These are phyloP conservation scores for Polypterus senegalus DNA, from an alignment of 2,113 vertebrate genomes.

Conservation along the genomic window DNA sequence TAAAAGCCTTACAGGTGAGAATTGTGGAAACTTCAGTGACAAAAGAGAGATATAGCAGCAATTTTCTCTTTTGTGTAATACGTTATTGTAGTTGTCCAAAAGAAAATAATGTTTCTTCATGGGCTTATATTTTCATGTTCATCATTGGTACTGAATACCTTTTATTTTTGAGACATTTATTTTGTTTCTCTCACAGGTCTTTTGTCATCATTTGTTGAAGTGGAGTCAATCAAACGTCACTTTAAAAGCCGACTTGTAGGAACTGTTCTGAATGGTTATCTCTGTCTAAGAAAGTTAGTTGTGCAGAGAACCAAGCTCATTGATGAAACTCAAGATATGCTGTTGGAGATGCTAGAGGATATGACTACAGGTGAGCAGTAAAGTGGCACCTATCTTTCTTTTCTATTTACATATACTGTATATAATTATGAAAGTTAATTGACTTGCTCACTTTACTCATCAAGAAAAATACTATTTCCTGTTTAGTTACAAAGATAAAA, in stretches of 20 bases:
- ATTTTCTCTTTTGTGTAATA: too few relatives aligned
- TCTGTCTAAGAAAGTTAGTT: slow-evolving; percentile 88
- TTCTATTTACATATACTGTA: too few relatives aligned
- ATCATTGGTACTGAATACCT: neutral
- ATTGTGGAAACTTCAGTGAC: too few relatives aligned
- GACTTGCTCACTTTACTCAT: too few relatives aligned
- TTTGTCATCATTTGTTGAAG: slow-evolving; percentile 92
- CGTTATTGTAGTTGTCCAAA: neutral
- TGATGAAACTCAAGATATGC: slow-evolving; percentile 96
- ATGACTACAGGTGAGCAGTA: slow-evolving; percentile 83
- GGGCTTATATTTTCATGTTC: neutral
- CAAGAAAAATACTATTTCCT: too few relatives aligned
- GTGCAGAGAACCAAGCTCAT: slow-evolving; percentile 97
- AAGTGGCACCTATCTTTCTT: too few relatives aligned
- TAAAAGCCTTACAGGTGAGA: slow-evolving; percentile 88
- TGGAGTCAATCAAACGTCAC: slow-evolving; percentile 93
- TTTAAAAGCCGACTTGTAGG: slow-evolving; percentile 94
- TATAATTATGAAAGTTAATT: too few relatives aligned
- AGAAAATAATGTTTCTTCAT: neutral
- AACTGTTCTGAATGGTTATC: slow-evolving; percentile 89
- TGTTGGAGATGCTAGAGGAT: slow-evolving; percentile 96
- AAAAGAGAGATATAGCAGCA: too few relatives aligned
- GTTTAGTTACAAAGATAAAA: too few relatives aligned
- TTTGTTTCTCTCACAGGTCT: slow-evolving; percentile 51
- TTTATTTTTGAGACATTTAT: neutral